Conservation (phyloP, 2,113 vertebrate species). For the Willisornis vidua region DNA sequence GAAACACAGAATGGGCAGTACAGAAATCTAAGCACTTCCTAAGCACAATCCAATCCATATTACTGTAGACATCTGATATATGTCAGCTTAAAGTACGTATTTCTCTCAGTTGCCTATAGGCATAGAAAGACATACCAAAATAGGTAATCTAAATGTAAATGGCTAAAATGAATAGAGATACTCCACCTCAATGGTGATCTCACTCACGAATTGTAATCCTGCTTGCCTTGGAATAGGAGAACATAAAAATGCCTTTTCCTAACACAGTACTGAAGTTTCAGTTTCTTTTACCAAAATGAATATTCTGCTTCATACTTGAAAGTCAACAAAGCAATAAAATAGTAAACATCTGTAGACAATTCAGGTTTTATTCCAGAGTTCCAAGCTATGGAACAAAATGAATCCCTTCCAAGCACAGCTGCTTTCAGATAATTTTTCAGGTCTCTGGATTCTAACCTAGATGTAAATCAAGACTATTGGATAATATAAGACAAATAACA, state of each 20-base stretch:
- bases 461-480: not conserved
- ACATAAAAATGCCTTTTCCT: not conserved
- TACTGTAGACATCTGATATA: not conserved
- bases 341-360: not conserved
- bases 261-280: not conserved
- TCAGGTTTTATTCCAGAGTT: not conserved
- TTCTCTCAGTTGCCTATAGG: not conserved
- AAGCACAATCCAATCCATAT: not conserved
- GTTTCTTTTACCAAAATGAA: not conserved
- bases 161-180: not conserved
- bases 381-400: not conserved
- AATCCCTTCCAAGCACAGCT: not conserved
- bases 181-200: not conserved
- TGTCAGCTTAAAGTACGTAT: not conserved
- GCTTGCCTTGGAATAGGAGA: not conserved
- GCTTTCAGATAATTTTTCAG: not conserved
- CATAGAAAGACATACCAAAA: not conserved
- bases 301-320: not conserved
- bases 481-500: not conserved
- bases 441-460: not conserved
- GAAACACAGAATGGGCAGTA: not conserved
- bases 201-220: not conserved
- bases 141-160: not conserved
- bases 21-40: not conserved
- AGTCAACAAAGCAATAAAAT: not conserved